Conservation (phyloP, 2,113 vertebrate genomes). For the Coturnix japonica region DNA sequence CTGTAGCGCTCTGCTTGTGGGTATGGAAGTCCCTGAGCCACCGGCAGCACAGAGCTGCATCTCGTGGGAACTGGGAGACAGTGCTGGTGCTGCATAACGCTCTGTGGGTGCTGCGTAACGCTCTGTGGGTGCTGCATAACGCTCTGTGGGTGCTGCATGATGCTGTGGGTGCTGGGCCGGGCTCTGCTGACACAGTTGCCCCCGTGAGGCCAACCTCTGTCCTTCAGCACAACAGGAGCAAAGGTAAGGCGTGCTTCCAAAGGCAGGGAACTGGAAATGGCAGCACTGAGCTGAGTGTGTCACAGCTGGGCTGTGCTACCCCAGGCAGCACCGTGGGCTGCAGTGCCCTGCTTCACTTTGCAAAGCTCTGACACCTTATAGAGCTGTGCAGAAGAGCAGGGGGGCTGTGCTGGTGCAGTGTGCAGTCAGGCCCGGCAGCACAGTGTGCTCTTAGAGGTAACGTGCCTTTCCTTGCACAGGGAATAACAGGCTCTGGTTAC, state of each 20-base stretch:
- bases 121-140: accelerated
- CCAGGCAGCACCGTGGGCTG: accelerated
- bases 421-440: too few relatives aligned
- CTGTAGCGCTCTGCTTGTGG: accelerated
- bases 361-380: accelerated
- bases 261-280: neutral
- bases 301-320: accelerated
- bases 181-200: neutral
- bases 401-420: neutral
- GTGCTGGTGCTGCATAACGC: accelerated
- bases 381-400: accelerated
- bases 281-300: accelerated
- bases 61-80: accelerated
- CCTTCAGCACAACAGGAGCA: neutral
- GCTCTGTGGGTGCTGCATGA: too few relatives aligned
- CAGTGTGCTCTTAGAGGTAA: accelerated
- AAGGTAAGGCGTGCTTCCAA: neutral
- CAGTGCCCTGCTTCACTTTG: accelerated
- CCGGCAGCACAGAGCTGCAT: neutral
- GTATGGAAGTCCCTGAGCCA: too few relatives aligned
- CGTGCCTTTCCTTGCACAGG: accelerated
- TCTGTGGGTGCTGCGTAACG: accelerated
- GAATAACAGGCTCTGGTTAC: neutral
- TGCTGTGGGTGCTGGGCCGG: too few relatives aligned
- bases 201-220: accelerated